Base-by-base conservation (phyloP, 2,113 vertebrate species). In the Colinus virginianus region DNA sequence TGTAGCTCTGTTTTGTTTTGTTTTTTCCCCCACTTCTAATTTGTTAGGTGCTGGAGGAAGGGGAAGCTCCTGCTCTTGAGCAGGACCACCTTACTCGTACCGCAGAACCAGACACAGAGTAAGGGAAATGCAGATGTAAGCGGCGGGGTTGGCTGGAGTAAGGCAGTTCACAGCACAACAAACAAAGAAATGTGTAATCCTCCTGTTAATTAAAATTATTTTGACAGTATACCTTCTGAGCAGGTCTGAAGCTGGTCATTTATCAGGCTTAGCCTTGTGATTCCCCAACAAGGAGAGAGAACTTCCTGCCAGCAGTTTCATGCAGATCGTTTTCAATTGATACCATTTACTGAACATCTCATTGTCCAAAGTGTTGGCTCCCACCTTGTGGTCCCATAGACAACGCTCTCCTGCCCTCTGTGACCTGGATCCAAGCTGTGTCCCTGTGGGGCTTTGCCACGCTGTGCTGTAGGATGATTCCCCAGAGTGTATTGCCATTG, bases 371-470 rank as follows among this genome's bases (percentile, higher is more conserved):
- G 38, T 15, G 34, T 61, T 23, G 59, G 14, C 61, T 19, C 15
- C 30, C 18, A 13, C 20, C 4, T 56, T 75, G 36, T 34, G 36
- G 1, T 48, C 7, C 8, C 11, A 9, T 13, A 22, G 30, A 36
- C 63, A 22, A 7, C 2, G 7, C 16, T 79, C n/a, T 63, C 28
- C 22, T 45, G 46, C 8, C 25, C 28, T 43, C 28, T 85, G 53
- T 8, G 13, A 6, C 46, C 25, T 22, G 45, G 62, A 70, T 13
- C 15, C 20, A 14, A 32, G 3, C 7, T 58, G 81, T 45, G 43
- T 76, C 67, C 13, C 25, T 7, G 34, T 22, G 0, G 1, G 26
- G 9, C 32, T 36, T 14, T 9, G 10, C 7, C 3, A 20, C 3
- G 11, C 38, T 8, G 2, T 10, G 13, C 9, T 7, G 6, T 25